These are phyloP conservation scores for Andrena dorsata DNA, from an alignment of 2,888 invertebrate genomes.

Conservation along the genomic window DNA sequence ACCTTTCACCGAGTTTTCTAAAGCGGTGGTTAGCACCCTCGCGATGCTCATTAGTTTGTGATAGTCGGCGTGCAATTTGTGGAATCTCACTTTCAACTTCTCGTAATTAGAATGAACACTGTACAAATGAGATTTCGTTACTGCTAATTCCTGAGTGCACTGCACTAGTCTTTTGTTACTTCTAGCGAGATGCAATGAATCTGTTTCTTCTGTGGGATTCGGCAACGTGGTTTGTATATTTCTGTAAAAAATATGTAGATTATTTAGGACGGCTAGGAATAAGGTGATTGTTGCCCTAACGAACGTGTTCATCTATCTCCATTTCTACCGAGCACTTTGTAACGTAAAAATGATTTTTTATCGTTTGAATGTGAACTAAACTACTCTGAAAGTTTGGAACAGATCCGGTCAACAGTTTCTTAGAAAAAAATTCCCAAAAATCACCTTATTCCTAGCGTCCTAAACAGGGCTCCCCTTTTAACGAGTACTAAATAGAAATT, in stretches of 20 bases:
- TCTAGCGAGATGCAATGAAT: conserved; percentile 39
- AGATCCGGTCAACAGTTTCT: no score
- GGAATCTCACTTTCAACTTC: conserved; percentile 82
- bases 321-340: no score
- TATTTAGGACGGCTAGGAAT: no score
- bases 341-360: no score
- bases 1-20: conserved; percentile 87
- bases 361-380: no score
- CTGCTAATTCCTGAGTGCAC: conserved; percentile 69
- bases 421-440: no score
- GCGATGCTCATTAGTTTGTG: conserved; percentile 86
- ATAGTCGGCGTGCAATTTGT: conserved; percentile 84
- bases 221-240: conserved; percentile 76
- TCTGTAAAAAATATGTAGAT: conserved; percentile 66
- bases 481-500: not conserved
- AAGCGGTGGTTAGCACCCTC: conserved; percentile 87
- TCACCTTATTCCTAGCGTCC: no score
- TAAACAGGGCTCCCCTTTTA: no score
- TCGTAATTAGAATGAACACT: conserved; percentile 79
- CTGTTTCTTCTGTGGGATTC: conserved; percentile 63
- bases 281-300: no score
- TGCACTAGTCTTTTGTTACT: conserved; percentile 47
- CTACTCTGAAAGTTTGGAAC: no score
- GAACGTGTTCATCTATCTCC: no score
- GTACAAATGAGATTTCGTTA: conserved; percentile 75